Evolutionary conservation across 2,113 vertebrate genomes (phyloP), one percentile per base, ranked within the genome.

Genomic region (Numenius arquata): DNA sequence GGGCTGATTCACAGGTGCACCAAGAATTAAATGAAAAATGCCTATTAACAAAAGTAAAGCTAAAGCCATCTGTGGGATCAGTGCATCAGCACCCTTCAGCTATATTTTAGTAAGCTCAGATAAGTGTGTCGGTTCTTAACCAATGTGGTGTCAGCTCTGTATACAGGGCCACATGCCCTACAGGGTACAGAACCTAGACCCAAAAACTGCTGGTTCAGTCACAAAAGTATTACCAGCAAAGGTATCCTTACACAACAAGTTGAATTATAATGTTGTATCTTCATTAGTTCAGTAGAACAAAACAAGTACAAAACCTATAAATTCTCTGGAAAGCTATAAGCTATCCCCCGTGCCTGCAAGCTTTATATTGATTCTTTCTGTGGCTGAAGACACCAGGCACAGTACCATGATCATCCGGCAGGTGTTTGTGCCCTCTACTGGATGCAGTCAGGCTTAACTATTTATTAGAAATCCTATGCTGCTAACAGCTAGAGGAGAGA

Each of bases 241-340:
- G 4, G 26, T 19, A 6, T 34, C 22, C 30, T 41, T 16, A 34
- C 43, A 56, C 7, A 45, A 22, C 6, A 14, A 43, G 21, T 34
- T 0, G 1, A n/a, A 30, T 4, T 5, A 18, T 3, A 9, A 8
- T 15, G 45, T 2, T 29, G 15, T 11, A 45, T 55, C 26, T 73
- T 48, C n/a, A 30, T 40, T 30, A 56, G 26, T n/a, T 83, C 62
- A 63, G 18, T 38, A 71, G 34, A 38, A 47, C 15, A 58, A 75
- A 72, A 17, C 3, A 12, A 14, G 15, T 34, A n/a, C 1, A 13
- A 38, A 19, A 22, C 4, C 17, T 3, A 6, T 15, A 34, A 2
- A 3, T 22, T 23, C 9, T 5, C 23, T 5, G 36, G 8, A 62
- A 18, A n/a, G 34, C 14, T 40, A 4, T 12, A 25, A 16, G 41